A percentile compares a stretch with the other conserved stretches of the same genome.
Conservation (phyloP, 2,888 invertebrate species). For the Punctoribates punctum region DNA sequence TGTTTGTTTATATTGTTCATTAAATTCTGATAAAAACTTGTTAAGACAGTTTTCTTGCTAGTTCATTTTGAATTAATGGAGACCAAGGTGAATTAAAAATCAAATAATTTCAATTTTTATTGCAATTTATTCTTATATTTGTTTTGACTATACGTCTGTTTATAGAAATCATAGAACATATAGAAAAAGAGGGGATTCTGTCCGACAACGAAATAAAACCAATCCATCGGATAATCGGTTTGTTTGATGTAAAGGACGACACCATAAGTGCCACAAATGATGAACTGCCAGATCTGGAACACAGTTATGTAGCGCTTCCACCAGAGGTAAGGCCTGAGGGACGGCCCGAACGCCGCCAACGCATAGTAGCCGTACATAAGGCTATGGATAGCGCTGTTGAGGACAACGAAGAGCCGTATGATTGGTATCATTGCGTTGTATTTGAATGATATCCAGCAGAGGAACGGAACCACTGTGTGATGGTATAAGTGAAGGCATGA, state of each 20-base stretch:
- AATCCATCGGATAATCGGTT: slow-evolving; percentile 42
- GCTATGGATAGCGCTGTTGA: slow-evolving; percentile 55
- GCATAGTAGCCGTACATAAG: slow-evolving; percentile 53
- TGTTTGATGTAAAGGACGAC: slow-evolving; percentile 25
- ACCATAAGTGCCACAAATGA: too few relatives aligned
- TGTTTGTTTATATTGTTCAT: too few relatives aligned
- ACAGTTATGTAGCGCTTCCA: too few relatives aligned
- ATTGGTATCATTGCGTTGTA: slow-evolving; percentile 33
- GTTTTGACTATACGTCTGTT: slow-evolving; percentile 21
- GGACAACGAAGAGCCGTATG: slow-evolving; percentile 30
- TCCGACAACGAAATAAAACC: slow-evolving; percentile 40
- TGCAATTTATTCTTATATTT: too few relatives aligned
- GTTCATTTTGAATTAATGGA: too few relatives aligned
- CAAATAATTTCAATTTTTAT: too few relatives aligned
- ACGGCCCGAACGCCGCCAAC: too few relatives aligned
- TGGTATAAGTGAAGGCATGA: slow-evolving; percentile 39
- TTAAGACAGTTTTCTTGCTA: too few relatives aligned
- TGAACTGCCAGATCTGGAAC: too few relatives aligned
- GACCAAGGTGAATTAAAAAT: too few relatives aligned
- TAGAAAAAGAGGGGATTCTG: slow-evolving; percentile 34
- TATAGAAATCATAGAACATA: slow-evolving; percentile 35
- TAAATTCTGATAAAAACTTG: too few relatives aligned
- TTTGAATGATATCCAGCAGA: slow-evolving; percentile 32
- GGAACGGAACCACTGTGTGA: slow-evolving; percentile 39
- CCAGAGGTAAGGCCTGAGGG: too few relatives aligned